Evolutionary conservation across 2,113 vertebrate genomes (phyloP), one percentile per base, ranked within the genome.

Genomic region (Ciconia maguari): DNA sequence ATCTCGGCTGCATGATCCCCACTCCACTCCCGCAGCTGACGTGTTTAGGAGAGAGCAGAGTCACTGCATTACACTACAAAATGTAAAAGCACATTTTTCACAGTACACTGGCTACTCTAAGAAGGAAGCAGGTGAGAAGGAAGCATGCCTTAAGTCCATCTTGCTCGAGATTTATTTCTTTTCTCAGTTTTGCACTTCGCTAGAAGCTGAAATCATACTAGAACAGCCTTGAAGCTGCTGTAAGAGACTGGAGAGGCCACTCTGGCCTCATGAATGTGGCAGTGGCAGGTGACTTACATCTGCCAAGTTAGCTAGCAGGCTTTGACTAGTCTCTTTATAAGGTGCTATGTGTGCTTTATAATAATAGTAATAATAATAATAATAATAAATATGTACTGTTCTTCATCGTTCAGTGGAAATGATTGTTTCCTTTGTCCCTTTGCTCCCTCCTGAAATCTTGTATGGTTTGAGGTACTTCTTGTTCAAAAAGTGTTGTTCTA

Each of bases 1-100:
- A 25, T 48, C 51, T 76, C n/a, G 0, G 1, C 34, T 52, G 19
- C 16, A 2, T 42, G 21, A 38, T 61, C n/a, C 22, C 17, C 10
- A 8, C n/a, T 60, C 32, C 55, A 12, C 38, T 58, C 8, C 5
- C 0, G 1, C 42, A 60, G 11, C 34, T n/a, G 46, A 25, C 12
- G 5, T 2, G 3, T 62, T 78, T 72, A 10, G 18, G 65, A 51
- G 54, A n/a, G 21, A 22, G 42, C 25, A 52, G 13, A 62, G 18
- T 46, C 36, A 17, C n/a, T 25, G 13, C 7, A 6, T 10, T 32
- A 6, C 11, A 16, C 25, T 62, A 21, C 9, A 20, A 22, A 25
- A 38, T 2, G 34, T n/a, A 24, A 48, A 41, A 26, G 24, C 32
- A 12, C 9, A 1, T 61, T 72, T 82, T 77, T 26, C 17, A 15